Evolutionary conservation across 23 tunicate genomes (phyloP), one percentile per base, ranked within the genome.

Genomic region (Halocynthia aurantium): DNA sequence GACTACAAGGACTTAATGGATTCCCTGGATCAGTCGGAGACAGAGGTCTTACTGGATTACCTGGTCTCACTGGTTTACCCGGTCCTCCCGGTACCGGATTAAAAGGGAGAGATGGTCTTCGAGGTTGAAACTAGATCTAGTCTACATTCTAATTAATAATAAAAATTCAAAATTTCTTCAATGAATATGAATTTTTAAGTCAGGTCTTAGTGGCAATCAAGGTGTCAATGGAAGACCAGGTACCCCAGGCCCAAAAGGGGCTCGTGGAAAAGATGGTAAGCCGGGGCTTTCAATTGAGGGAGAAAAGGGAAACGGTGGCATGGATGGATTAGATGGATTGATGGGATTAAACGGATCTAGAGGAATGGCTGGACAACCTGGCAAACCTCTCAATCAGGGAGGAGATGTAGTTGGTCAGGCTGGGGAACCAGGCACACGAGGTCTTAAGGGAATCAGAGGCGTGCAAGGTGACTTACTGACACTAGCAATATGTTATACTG

Each of bases 351-450:
- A 62, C 4, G 83, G 83, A 21, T 22, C 76, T 50, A 15, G 64
- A 8, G 83, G 68, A 10, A 56, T 80, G 10, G 63, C 69, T 69
- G 71, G 81, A 8, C n/a, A n/a, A 62, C 54, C 71, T 21, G 71
- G 71, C 10, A 21, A 60, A 13, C 51, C 7, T 8, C 2, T 77
- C 6, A 61, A 77, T 22, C 55, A 62, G 11, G 71, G 71, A 15
- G 71, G 81, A 70, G 74, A 86, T 13, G 81, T 70, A 51, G 83
- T 86, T 61, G 90, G 90, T 44, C 57, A 52, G 40, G 54, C 76
- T 56, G 90, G 90, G 10, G 76, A 50, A 58, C 85, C 85, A 6
- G 90, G 85, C 57, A 20, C 8, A 13, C 60, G 22, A 15, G 78
- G 78, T 5, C 6, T 19, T 0, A 74, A 74, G 21, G 78, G 78